These are phyloP conservation scores for Lasioglossum leucozonium DNA, from an alignment of 2,888 invertebrate genomes.

Conservation along the genomic window DNA sequence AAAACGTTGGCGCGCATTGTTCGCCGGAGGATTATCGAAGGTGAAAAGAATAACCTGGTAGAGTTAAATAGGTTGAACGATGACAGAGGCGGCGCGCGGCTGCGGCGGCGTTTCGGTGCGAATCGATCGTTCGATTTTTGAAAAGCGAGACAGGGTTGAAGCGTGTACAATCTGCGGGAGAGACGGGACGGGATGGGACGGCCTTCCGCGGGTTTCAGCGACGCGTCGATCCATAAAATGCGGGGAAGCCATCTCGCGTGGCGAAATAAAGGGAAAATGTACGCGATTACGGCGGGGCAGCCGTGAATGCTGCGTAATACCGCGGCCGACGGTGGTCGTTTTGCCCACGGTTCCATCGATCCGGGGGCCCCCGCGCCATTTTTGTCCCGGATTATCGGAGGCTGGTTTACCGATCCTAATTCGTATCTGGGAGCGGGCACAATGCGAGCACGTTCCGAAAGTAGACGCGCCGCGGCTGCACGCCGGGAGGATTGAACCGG, in stretches of 20 bases:
- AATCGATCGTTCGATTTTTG: conserved; percentile 1
- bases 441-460: conserved; percentile 51
- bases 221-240: not conserved
- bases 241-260: not conserved
- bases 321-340: conserved; percentile 12
- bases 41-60: not conserved
- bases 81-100: too few relatives aligned
- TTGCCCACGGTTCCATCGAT: conserved; percentile 43
- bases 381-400: conserved; percentile 59
- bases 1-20: not conserved
- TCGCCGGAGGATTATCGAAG: not conserved
- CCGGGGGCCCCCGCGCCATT: conserved; percentile 33
- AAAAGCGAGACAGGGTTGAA: not conserved
- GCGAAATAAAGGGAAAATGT: conserved; percentile 8
- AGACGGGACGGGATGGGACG: not conserved
- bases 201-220: not conserved
- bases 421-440: conserved; percentile 57
- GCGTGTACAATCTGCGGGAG: not conserved
- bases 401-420: conserved; percentile 66
- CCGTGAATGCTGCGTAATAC: conserved; percentile 40
- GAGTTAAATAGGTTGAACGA: not conserved
- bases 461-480: conserved; percentile 36
- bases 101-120: not conserved
- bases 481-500: conserved; percentile 21
- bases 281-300: conserved; percentile 15